These are phyloP conservation scores for Lates calcarifer DNA, from an alignment of 2,113 vertebrate genomes.

Conservation along the genomic window DNA sequence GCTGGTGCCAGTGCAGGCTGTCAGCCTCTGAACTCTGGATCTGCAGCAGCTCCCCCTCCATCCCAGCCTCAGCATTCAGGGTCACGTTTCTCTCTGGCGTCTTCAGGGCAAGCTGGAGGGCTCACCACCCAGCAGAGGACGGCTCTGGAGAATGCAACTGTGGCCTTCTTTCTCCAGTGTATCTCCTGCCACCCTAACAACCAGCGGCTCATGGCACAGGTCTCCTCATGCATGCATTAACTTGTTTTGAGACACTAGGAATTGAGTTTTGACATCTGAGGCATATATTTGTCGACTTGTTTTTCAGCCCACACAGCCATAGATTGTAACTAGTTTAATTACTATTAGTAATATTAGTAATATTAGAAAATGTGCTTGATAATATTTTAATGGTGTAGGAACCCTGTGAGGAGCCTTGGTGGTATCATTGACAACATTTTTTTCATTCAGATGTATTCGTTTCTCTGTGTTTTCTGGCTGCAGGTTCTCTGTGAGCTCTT, in stretches of 20 bases:
- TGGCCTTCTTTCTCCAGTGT: conserved; percentile 98
- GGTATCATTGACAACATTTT: neutral
- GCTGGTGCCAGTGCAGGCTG: conserved; percentile 65
- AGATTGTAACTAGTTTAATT: neutral
- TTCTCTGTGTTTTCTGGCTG: conserved; percentile 16
- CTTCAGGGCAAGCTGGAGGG: conserved; percentile 85
- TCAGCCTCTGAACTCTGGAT: conserved; percentile 39
- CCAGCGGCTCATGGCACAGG: conserved; percentile 99
- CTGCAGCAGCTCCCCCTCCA: conserved; percentile 70
- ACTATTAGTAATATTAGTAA: neutral
- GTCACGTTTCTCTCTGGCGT: conserved; percentile 85
- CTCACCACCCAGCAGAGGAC: conserved; percentile 97
- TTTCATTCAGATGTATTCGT: neutral
- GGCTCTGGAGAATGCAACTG: conserved; percentile 96
- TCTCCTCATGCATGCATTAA: conserved; percentile 46
- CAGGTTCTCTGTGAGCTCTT: conserved; percentile 99
- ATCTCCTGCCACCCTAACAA: conserved; percentile 99
- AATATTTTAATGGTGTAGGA: neutral
- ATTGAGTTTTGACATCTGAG: neutral
- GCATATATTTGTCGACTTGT: neutral
- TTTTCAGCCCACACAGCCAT: neutral
- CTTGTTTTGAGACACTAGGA: neutral
- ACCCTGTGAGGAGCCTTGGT: neutral
- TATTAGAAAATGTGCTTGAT: neutral
- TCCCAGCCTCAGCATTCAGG: conserved; percentile 74